These are phyloP conservation scores for Xanthorhoe designata DNA, from an alignment of 2,888 invertebrate genomes.

Conservation along the genomic window DNA sequence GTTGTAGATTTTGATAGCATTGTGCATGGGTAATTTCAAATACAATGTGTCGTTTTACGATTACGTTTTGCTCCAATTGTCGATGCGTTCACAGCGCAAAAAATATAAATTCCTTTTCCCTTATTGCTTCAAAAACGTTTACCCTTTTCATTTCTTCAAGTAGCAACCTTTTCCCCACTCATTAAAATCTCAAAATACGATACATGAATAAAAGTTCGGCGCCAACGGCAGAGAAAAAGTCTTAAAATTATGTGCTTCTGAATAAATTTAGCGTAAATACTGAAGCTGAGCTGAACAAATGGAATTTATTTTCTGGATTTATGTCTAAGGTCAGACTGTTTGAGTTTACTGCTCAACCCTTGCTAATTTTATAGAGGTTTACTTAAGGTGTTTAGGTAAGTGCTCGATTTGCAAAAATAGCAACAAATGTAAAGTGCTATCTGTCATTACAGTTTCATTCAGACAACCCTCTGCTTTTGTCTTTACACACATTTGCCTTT, in stretches of 20 bases:
- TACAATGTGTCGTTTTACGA: background rate
- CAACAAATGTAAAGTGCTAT: constrained; percentile 2
- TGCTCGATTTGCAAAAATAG: constrained; percentile 15
- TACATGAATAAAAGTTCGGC: constrained; percentile 28
- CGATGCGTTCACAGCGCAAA: background rate
- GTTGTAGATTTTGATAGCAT: background rate
- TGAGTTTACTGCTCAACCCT: constrained; percentile 40
- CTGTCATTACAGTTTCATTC: constrained; percentile 8
- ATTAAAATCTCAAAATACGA: constrained; percentile 29
- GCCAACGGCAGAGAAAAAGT: constrained; percentile 23
- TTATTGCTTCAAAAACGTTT: background rate
- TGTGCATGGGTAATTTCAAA: background rate
- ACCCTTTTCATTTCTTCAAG: constrained; percentile 1
- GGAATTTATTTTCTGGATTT: constrained; percentile 39
- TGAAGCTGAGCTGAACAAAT: constrained; percentile 35
- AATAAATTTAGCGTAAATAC: constrained; percentile 44
- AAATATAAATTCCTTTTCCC: background rate
- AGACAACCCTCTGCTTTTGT: background rate
- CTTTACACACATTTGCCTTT: background rate
- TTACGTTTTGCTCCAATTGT: background rate
- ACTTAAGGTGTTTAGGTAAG: constrained; percentile 17
- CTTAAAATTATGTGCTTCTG: constrained; percentile 38
- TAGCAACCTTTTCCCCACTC: constrained; percentile 17
- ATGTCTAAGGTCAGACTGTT: constrained; percentile 39
- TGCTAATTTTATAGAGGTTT: constrained; percentile 39